These are phyloP conservation scores for Hippocampus guttulatus DNA, from an alignment of 2,113 vertebrate genomes.

Conservation along the genomic window DNA sequence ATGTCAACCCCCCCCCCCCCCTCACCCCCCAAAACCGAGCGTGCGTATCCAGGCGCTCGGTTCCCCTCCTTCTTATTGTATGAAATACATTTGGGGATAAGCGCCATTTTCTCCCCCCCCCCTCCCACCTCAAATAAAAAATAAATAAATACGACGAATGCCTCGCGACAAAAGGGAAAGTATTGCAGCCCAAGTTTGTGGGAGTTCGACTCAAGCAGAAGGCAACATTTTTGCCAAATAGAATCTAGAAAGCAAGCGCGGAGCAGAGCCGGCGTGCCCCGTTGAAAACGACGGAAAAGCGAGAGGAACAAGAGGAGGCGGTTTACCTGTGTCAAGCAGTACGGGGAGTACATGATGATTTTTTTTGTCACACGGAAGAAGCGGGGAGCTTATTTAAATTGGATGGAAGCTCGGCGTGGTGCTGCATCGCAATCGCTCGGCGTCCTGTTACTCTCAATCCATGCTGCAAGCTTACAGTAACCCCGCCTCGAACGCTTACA, in stretches of 20 bases:
- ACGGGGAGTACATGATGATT: slow-evolving; percentile 78
- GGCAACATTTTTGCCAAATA: slow-evolving; percentile 7
- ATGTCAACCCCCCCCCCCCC: slow-evolving; percentile 17
- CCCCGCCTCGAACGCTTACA: slow-evolving; percentile 80
- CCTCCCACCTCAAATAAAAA: background rate
- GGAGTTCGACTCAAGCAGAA: slow-evolving; percentile 2
- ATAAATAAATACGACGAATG: slow-evolving; percentile 13
- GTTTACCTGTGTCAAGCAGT: slow-evolving; percentile 82
- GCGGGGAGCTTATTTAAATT: slow-evolving; percentile 67
- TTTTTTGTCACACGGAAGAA: slow-evolving; percentile 52
- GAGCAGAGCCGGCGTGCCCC: slow-evolving; percentile 25
- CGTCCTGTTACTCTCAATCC: slow-evolving; percentile 72
- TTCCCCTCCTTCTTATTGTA: slow-evolving; percentile 48
- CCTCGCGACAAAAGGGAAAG: slow-evolving; percentile 2
- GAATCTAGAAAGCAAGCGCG: slow-evolving; percentile 5
- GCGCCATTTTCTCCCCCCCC: slow-evolving; percentile 71
- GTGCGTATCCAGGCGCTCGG: slow-evolving; percentile 16
- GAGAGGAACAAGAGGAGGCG: slow-evolving; percentile 45
- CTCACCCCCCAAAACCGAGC: background rate
- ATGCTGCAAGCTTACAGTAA: slow-evolving; percentile 73
- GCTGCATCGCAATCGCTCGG: slow-evolving; percentile 75
- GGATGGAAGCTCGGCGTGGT: slow-evolving; percentile 71
- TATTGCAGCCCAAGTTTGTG: background rate
- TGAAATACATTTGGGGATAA: slow-evolving; percentile 71
- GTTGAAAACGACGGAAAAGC: slow-evolving; percentile 17